phyloP scores from a whole-genome alignment of 2,888 invertebrate genomes.

The Oasisia sp. region DNA sequence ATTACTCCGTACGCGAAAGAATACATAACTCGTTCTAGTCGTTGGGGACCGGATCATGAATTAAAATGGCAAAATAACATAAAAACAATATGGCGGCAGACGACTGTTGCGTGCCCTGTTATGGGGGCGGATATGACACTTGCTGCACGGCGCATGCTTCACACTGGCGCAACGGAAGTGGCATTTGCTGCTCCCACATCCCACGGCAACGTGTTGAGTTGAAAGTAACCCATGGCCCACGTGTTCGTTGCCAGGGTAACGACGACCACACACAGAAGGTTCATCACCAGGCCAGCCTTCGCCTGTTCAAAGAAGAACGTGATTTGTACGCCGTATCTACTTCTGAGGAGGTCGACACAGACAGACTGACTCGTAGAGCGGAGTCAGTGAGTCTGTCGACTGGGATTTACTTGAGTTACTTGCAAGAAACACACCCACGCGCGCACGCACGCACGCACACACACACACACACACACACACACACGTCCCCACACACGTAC shows the following conservation, averaged over 20 bases:
- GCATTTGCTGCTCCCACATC: slow-evolving; percentile 1
- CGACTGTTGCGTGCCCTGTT: too few relatives aligned
- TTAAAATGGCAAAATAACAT: too few relatives aligned
- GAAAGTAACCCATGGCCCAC: slow-evolving; percentile 41
- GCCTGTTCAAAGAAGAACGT: slow-evolving; percentile 33
- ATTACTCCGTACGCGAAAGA: too few relatives aligned
- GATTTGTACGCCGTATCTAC: neutral
- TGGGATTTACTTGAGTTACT: neutral
- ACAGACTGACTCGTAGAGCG: neutral
- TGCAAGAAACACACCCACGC: neutral
- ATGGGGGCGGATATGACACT: too few relatives aligned
- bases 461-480: neutral
- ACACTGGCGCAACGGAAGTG: slow-evolving; percentile 23
- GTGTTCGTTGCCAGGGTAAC: slow-evolving; percentile 45
- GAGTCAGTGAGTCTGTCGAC: neutral
- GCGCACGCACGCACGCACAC: neutral
- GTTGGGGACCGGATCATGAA: too few relatives aligned
- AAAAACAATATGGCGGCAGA: too few relatives aligned
- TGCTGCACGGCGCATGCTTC: neutral
- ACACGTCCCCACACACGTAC: neutral
- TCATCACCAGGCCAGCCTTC: slow-evolving; percentile 44
- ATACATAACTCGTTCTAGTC: too few relatives aligned
- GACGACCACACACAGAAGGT: slow-evolving; percentile 42
- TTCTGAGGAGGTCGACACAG: neutral
- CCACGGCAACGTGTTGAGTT: slow-evolving; percentile 40